Evolutionary conservation across 2,888 invertebrate species (phyloP).

Genomic region (Glaucopsyche alexis): DNA sequence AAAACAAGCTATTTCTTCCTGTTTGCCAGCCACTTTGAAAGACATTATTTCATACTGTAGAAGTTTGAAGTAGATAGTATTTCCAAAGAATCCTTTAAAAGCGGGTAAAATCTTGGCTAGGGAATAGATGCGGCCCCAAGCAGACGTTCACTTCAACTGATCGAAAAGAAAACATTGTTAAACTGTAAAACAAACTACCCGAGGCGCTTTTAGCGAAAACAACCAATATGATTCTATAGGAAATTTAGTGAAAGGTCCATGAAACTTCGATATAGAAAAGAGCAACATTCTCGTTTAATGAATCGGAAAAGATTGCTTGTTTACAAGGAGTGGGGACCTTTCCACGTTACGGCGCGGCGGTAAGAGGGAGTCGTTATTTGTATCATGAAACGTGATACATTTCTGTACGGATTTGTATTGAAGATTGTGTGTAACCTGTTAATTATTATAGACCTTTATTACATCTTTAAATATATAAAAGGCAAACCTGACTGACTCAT

Average conservation of each 20-base stretch:
- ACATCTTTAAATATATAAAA: too few relatives aligned
- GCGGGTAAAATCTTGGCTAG: conserved; percentile 48
- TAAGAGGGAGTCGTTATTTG: not conserved
- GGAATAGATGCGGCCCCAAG: conserved; percentile 52
- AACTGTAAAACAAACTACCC: conserved; percentile 68
- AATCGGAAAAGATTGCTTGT: conserved; percentile 33
- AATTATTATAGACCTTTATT: too few relatives aligned
- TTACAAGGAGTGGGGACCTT: conserved; percentile 22
- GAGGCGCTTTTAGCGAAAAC: conserved; percentile 53
- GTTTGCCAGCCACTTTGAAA: not conserved
- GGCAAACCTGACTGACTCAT: too few relatives aligned
- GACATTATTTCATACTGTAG: conserved; percentile 11
- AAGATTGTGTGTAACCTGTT: not conserved
- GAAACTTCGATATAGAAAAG: conserved; percentile 21
- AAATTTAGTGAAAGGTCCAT: conserved; percentile 34
- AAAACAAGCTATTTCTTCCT: not conserved
- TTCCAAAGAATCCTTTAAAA: conserved; percentile 21
- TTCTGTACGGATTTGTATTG: not conserved
- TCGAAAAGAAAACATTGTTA: conserved; percentile 72
- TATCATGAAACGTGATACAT: conserved; percentile 14
- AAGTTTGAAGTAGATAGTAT: conserved; percentile 7
- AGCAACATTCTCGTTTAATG: conserved; percentile 20
- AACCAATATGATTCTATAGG: conserved; percentile 42
- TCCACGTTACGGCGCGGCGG: conserved; percentile 6
- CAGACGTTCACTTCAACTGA: conserved; percentile 61